These are phyloP conservation scores for Saturnia japonica DNA, from an alignment of 2,888 invertebrate species.

Conservation along the genomic window DNA sequence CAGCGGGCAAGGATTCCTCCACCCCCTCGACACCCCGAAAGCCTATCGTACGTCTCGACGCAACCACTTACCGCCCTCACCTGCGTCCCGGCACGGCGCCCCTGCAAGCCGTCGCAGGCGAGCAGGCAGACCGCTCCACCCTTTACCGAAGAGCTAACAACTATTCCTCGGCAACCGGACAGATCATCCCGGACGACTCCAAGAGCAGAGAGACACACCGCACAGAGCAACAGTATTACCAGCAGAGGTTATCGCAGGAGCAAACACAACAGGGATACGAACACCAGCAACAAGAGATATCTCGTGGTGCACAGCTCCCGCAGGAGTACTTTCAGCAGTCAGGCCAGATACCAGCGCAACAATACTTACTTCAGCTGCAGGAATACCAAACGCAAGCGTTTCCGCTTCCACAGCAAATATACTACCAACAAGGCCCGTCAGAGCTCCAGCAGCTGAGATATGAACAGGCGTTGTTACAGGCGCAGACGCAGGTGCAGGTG, in stretches of 20 bases:
- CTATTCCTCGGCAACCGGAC: conserved; percentile 46
- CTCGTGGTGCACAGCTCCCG: conserved; percentile 19
- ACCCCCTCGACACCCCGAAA: conserved; percentile 33
- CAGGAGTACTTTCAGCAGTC: conserved; percentile 34
- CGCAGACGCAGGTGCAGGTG: neutral
- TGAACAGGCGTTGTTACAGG: neutral
- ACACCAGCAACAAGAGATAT: conserved; percentile 28
- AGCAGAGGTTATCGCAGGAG: conserved; percentile 30
- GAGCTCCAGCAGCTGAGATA: conserved; percentile 1
- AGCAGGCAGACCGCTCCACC: conserved; percentile 49
- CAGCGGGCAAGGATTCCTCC: conserved; percentile 35
- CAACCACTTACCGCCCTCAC: conserved; percentile 70
- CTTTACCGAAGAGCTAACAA: conserved; percentile 68
- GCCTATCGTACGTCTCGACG: conserved; percentile 48
- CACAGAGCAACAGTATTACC: conserved; percentile 35
- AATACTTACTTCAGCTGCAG: conserved; percentile 38
- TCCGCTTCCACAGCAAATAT: neutral
- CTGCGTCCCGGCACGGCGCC: conserved; percentile 55
- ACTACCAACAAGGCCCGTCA: conserved; percentile 23
- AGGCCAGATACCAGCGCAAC: conserved; percentile 42
- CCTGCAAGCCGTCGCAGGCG: conserved; percentile 39
- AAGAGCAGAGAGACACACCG: conserved; percentile 15
- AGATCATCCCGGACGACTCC: conserved; percentile 41
- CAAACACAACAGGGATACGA: conserved; percentile 30
- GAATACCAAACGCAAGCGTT: neutral